Evolutionary conservation across 2,113 vertebrate genomes (phyloP).

Genomic region (Trinectes maculatus): DNA sequence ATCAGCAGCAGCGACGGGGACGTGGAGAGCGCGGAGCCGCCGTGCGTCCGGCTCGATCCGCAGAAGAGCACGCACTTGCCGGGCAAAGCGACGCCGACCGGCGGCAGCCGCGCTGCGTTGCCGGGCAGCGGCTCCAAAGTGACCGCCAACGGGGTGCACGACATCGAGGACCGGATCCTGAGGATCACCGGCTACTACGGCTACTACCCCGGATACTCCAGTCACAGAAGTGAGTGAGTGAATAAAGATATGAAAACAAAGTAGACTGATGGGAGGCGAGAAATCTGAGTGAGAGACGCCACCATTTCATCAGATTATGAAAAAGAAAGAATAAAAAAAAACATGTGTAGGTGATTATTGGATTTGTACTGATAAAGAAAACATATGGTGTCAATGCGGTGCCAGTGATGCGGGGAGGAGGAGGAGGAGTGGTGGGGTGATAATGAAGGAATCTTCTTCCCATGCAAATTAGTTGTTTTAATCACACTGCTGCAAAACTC

Average conservation of each 20-base stretch:
- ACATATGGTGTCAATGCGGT: neutral
- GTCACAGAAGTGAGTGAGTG: conserved; percentile 92
- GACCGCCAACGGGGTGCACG: conserved; percentile 93
- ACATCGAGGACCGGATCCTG: conserved; percentile 96
- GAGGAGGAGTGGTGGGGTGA: neutral
- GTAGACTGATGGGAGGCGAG: conserved; percentile 9
- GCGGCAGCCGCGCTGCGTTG: conserved; percentile 52
- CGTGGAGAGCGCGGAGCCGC: conserved; percentile 68
- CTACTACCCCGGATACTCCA: conserved; percentile 96
- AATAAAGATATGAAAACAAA: conserved; percentile 14
- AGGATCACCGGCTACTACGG: conserved; percentile 99
- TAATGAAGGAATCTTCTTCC: neutral
- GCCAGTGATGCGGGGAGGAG: neutral
- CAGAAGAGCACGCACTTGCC: conserved; percentile 73
- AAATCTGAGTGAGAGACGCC: conserved; percentile 12
- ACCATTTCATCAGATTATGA: neutral
- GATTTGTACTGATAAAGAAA: neutral
- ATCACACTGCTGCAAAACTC: conserved; percentile 5
- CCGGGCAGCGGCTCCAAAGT: conserved; percentile 82
- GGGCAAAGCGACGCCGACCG: conserved; percentile 73
- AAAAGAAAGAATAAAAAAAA: neutral
- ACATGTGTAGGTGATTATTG: neutral
- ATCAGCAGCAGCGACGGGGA: conserved; percentile 73
- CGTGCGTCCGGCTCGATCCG: conserved; percentile 75
- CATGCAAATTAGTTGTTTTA: conserved; percentile 30